Percentiles rank a stretch among this genome's conserved stretches.
Conservation (phyloP, 2,797 vertebrate species). For the Rhinogobio ventralis region DNA sequence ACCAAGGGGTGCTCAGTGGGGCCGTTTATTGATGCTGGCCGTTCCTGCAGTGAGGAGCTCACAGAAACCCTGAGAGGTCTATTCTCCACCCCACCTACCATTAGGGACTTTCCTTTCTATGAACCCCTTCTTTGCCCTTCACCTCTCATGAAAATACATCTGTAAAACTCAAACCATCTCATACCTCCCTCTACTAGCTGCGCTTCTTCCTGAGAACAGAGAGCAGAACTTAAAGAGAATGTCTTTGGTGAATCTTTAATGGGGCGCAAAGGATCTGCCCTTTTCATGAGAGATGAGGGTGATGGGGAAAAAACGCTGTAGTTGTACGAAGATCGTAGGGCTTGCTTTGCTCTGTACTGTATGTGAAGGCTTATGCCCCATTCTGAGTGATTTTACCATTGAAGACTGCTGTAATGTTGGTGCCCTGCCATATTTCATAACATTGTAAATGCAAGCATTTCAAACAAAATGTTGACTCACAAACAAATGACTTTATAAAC, state of each 20-base stretch:
- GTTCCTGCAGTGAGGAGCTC: slow-evolving; percentile 62
- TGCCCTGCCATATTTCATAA: neutral
- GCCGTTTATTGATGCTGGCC: slow-evolving; percentile 68
- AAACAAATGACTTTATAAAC: neutral
- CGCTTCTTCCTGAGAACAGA: slow-evolving; percentile 2
- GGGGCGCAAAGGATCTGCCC: slow-evolving; percentile 36
- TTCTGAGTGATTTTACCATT: neutral
- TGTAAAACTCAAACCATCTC: slow-evolving; percentile 18
- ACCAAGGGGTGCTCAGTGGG: slow-evolving; percentile 66
- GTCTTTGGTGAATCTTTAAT: slow-evolving; percentile 49
- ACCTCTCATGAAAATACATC: slow-evolving; percentile 42
- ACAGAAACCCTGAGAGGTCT: slow-evolving; percentile 75
- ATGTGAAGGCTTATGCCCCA: neutral
- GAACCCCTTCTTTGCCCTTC: slow-evolving; percentile 62
- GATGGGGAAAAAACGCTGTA: neutral
- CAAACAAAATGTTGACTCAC: neutral
- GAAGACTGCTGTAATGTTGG: neutral
- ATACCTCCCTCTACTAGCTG: neutral
- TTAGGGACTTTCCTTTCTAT: slow-evolving; percentile 77
- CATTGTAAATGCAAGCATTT: neutral
- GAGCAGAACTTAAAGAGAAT: slow-evolving; percentile 27
- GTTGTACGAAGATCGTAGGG: neutral
- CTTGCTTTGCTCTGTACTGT: slow-evolving; percentile 18
- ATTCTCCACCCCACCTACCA: slow-evolving; percentile 65
- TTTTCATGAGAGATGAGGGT: slow-evolving; percentile 25